Evolutionary conservation across 2,888 invertebrate genomes (phyloP).

Genomic region (Uropetala carovei): DNA sequence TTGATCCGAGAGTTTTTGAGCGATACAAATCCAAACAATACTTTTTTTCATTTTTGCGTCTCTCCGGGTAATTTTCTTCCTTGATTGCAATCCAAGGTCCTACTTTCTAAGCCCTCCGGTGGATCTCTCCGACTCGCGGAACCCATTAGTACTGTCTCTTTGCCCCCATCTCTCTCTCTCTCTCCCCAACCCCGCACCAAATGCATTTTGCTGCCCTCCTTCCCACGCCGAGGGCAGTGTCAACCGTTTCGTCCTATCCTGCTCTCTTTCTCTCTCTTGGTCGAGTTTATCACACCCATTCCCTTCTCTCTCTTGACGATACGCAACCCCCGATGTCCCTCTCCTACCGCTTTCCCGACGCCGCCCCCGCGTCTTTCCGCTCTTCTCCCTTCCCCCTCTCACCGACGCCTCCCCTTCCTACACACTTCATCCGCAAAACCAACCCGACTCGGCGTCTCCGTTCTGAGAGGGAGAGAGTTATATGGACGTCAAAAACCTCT

Average conservation of each 20-base stretch:
- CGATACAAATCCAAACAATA: too few species aligned
- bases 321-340: neutral
- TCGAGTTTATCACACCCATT: neutral
- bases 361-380: neutral
- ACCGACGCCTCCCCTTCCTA: neutral
- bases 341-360: neutral
- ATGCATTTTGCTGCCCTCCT: neutral
- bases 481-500: too few species aligned
- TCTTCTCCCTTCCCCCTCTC: neutral
- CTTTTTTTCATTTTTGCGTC: too few species aligned
- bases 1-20: too few species aligned
- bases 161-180: neutral
- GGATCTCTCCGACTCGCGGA: neutral
- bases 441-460: too few species aligned
- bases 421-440: neutral
- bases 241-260: neutral
- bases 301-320: neutral
- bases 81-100: too few species aligned
- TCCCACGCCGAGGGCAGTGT: neutral
- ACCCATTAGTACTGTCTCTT: neutral
- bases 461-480: too few species aligned
- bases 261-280: neutral
- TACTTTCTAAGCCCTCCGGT: conserved; percentile 17
- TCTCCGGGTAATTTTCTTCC: too few species aligned
- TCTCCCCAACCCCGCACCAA: neutral